These are phyloP conservation scores for Spialia ferax DNA, from an alignment of 2,888 invertebrate species.

Conservation along the genomic window DNA sequence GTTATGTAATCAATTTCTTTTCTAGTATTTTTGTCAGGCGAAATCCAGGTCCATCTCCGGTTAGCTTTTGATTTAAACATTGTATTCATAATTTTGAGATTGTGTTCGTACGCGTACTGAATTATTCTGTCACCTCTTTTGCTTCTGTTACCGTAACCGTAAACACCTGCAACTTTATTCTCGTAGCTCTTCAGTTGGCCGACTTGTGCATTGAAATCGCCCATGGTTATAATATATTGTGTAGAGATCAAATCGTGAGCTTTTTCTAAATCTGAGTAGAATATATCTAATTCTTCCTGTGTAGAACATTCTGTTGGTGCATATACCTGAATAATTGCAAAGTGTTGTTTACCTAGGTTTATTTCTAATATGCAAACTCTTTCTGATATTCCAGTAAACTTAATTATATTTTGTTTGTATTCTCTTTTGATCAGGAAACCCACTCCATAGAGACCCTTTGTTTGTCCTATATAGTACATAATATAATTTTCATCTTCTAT, in stretches of 20 bases:
- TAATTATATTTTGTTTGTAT: conserved; percentile 45
- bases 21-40: conserved; percentile 38
- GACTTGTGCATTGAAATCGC: conserved; percentile 46
- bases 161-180: conserved; percentile 26
- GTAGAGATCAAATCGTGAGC: conserved; percentile 39
- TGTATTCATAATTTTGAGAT: conserved; percentile 44
- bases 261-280: conserved; percentile 41
- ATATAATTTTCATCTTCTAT: conserved; percentile 45
- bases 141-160: conserved; percentile 43
- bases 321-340: conserved; percentile 45
- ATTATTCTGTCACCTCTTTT: conserved; percentile 41
- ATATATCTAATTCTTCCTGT: conserved; percentile 45
- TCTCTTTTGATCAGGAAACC: conserved; percentile 47
- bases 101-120: conserved; percentile 44
- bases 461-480: conserved; percentile 45
- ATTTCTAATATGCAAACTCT: conserved; percentile 48
- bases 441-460: conserved; percentile 47
- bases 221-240: conserved; percentile 42
- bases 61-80: conserved; percentile 42
- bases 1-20: conserved; percentile 41
- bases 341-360: conserved; percentile 38
- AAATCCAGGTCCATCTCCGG: conserved; percentile 45
- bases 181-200: conserved; percentile 39
- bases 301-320: conserved; percentile 45
- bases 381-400: conserved; percentile 47